phyloP scores from a whole-genome alignment of 2,113 vertebrate species.

The Hylia prasina region DNA sequence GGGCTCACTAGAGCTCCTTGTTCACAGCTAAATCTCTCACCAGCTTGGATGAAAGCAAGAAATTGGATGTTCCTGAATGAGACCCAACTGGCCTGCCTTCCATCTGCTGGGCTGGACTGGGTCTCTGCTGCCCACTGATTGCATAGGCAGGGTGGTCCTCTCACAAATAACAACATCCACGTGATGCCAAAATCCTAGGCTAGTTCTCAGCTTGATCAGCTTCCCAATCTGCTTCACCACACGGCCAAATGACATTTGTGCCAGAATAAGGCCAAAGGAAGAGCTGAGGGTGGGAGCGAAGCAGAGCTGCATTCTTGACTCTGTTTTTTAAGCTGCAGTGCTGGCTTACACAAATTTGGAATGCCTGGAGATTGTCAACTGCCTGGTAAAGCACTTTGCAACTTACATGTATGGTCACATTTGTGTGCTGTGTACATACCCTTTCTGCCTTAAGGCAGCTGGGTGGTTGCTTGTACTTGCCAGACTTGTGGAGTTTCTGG shows the following conservation, averaged over 20 bases:
- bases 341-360: background rate
- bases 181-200: slow-evolving; percentile 13
- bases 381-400: background rate
- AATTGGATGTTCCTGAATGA: background rate
- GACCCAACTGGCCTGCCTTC: background rate
- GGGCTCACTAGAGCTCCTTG: background rate
- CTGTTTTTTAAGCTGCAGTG: background rate
- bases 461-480: background rate
- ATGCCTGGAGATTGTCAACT: background rate
- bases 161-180: background rate
- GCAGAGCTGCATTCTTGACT: background rate
- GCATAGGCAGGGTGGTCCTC: slow-evolving; percentile 28
- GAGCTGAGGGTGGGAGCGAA: background rate
- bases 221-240: slow-evolving; percentile 16
- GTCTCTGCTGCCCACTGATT: background rate
- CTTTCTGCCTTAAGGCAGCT: background rate
- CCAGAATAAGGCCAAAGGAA: background rate
- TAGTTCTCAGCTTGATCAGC: slow-evolving; percentile 7
- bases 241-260: background rate
- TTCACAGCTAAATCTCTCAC: background rate
- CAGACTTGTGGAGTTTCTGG: background rate
- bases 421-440: background rate
- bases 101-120: background rate
- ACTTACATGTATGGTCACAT: rapidly evolving
- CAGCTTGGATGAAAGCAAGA: background rate